Conservation (phyloP, 2,888 invertebrate genomes). For the Elaeidobius kamerunicus region DNA sequence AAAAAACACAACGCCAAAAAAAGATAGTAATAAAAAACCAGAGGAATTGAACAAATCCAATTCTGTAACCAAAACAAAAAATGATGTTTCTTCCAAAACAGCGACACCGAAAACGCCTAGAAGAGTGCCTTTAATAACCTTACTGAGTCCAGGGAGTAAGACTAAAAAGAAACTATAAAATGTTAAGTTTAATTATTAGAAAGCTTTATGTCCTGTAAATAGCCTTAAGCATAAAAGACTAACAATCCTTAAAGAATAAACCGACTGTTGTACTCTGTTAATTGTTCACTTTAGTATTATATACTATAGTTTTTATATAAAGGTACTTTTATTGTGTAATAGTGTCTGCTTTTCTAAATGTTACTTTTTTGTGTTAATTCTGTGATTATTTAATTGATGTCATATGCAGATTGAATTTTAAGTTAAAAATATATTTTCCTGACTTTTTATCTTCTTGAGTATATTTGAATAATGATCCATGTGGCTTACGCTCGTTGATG, state of each 20-base stretch:
- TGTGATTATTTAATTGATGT: background rate
- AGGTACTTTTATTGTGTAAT: background rate
- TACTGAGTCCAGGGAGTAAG: constrained; percentile 71
- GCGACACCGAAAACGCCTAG: constrained; percentile 43
- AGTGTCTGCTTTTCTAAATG: background rate
- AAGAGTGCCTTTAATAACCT: constrained; percentile 69
- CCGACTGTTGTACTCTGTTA: too few species aligned
- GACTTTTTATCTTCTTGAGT: too few species aligned
- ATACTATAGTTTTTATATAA: background rate
- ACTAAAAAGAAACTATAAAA: constrained; percentile 6
- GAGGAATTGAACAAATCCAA: too few species aligned
- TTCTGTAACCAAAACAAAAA: too few species aligned
- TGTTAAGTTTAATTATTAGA: too few species aligned
- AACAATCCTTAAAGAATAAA: too few species aligned
- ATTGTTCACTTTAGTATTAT: background rate
- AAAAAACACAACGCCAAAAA: too few species aligned
- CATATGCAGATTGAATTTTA: background rate
- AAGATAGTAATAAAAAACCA: too few species aligned
- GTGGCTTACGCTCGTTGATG: too few species aligned
- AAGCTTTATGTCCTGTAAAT: background rate
- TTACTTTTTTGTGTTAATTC: background rate
- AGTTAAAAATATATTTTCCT: background rate
- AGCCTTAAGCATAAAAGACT: background rate
- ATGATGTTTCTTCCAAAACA: too few species aligned
- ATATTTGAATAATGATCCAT: too few species aligned